phyloP scores from a whole-genome alignment of 2,113 vertebrate genomes.

The Cinclus mexicanus region DNA sequence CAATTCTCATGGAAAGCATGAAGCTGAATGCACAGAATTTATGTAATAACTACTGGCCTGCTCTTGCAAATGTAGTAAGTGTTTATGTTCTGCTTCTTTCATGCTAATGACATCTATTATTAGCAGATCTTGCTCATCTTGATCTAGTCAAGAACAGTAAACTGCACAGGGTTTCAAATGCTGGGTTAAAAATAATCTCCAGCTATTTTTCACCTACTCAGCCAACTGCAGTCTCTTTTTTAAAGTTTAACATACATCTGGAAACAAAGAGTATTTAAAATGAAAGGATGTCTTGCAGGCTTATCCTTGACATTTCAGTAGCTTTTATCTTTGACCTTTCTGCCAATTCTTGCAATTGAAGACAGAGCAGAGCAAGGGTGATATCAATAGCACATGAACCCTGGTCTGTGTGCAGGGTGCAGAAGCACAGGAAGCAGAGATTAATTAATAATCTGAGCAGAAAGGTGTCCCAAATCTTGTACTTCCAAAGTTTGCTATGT shows the following conservation, averaged over 20 bases:
- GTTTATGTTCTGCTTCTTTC: neutral
- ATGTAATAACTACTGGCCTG: neutral
- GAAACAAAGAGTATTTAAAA: conserved; percentile 44
- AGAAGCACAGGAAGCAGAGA: neutral
- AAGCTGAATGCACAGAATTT: neutral
- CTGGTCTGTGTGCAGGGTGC: neutral
- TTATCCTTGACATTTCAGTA: conserved; percentile 54
- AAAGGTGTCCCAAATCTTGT: neutral
- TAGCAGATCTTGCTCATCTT: neutral
- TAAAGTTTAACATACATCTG: neutral
- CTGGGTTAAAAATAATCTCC: neutral
- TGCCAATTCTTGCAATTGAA: neutral
- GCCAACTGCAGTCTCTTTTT: neutral
- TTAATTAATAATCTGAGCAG: neutral
- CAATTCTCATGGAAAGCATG: neutral
- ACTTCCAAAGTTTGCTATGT: neutral
- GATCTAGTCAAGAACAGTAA: neutral
- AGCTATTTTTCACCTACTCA: neutral
- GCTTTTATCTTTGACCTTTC: conserved; percentile 58
- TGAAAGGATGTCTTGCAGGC: neutral
- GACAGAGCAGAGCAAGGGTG: neutral
- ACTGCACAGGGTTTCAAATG: neutral
- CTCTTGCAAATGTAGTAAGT: neutral
- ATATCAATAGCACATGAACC: neutral
- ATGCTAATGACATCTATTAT: neutral